These are phyloP conservation scores for Saimiri boliviensis DNA, from an alignment of 2,113 vertebrate species.

Conservation along the genomic window DNA sequence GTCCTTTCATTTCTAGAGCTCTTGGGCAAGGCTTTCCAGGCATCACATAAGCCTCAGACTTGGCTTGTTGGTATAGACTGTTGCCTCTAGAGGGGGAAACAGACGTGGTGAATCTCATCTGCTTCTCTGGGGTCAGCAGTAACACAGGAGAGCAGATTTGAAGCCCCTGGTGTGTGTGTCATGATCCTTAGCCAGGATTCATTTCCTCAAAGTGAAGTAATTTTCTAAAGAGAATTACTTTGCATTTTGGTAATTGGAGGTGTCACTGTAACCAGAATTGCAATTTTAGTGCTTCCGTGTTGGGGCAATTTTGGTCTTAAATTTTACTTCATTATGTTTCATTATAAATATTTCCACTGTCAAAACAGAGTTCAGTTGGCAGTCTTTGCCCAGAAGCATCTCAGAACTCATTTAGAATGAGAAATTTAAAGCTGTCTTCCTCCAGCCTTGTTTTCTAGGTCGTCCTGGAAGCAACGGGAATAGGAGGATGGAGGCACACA, in stretches of 20 bases:
- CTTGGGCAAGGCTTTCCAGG: neutral
- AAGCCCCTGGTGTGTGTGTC: neutral
- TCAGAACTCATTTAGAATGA: constrained; percentile 73
- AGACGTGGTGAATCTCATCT: neutral
- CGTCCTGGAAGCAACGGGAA: neutral
- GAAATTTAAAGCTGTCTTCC: constrained; percentile 43
- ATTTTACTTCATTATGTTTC: constrained; percentile 58
- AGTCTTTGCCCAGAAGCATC: constrained; percentile 73
- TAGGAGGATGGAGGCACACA: neutral
- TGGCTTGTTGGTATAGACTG: neutral
- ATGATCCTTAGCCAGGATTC: constrained; percentile 33
- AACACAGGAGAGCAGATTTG: neutral
- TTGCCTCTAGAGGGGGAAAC: neutral
- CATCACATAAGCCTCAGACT: neutral
- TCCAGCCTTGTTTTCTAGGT: constrained; percentile 64
- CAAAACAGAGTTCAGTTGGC: constrained; percentile 66
- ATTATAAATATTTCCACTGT: constrained; percentile 55
- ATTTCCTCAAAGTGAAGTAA: constrained; percentile 59
- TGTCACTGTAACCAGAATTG: constrained; percentile 57
- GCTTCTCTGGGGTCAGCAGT: neutral
- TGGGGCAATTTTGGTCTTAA: constrained; percentile 41
- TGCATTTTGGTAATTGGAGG: constrained; percentile 50
- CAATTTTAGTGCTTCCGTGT: constrained; percentile 1
- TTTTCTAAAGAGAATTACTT: constrained; percentile 65
- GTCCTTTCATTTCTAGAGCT: neutral